Conservation (phyloP, 1,140 invertebrate genomes). For the Thaumatotibia leucotreta region DNA sequence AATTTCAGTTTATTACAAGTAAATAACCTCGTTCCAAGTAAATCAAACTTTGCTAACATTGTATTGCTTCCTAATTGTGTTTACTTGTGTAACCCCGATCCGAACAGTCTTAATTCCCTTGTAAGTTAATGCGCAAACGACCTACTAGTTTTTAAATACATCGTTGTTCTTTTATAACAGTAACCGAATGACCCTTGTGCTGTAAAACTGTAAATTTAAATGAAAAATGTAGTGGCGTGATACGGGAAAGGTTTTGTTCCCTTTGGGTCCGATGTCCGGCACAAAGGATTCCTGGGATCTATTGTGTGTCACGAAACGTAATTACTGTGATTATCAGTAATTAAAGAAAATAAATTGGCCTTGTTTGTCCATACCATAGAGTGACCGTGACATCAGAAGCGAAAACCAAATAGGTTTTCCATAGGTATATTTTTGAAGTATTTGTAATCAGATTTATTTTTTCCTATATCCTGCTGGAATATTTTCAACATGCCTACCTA, state of each 20-base stretch:
- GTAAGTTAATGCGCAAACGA: neutral
- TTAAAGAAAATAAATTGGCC: too few relatives aligned
- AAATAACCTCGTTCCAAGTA: neutral
- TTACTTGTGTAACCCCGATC: neutral
- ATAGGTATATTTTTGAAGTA: too few relatives aligned
- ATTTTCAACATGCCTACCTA: too few relatives aligned
- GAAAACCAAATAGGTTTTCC: too few relatives aligned
- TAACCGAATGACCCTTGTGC: slow-evolving; percentile 1
- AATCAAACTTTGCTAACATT: neutral
- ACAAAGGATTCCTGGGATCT: neutral
- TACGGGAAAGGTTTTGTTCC: neutral
- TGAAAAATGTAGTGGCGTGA: slow-evolving; percentile 11
- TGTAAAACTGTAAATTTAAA: slow-evolving; percentile 10
- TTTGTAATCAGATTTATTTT: too few relatives aligned
- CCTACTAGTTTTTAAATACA: neutral
- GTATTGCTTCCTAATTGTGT: neutral
- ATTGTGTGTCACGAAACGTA: neutral
- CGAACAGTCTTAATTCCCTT: neutral
- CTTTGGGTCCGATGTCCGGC: neutral
- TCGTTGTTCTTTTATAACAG: neutral
- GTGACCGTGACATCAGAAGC: too few relatives aligned
- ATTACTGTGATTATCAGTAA: too few relatives aligned
- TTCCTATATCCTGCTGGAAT: too few relatives aligned
- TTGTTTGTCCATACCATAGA: too few relatives aligned
- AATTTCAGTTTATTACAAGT: neutral